Evolutionary conservation across 2,797 vertebrate species (phyloP).

Genomic region (Hephaestus fuliginosus): DNA sequence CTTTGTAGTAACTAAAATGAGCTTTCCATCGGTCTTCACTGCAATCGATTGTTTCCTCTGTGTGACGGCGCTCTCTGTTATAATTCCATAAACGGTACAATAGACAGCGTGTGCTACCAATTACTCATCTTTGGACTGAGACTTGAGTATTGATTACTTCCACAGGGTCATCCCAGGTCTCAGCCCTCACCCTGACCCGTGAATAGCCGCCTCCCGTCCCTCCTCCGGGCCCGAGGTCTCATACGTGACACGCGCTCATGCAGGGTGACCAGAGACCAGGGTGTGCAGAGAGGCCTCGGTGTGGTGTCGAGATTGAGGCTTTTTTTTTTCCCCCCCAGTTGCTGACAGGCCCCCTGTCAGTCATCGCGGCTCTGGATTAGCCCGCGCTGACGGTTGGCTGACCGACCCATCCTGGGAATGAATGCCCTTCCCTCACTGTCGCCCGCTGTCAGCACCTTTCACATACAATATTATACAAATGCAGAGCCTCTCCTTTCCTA

Average conservation of each 20-base stretch:
- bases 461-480: constrained; percentile 66
- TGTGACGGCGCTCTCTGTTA: not conserved
- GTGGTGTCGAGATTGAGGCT: constrained; percentile 51
- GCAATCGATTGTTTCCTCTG: not conserved
- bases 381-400: constrained; percentile 58
- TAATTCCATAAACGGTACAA: not conserved
- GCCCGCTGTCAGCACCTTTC: constrained; percentile 80
- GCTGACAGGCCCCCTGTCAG: constrained; percentile 73
- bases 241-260: constrained; percentile 10
- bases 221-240: not conserved
- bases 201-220: not conserved
- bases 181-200: not conserved
- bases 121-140: not conserved
- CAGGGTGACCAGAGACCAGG: not conserved
- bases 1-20: too few relatives aligned
- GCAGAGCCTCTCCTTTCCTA: constrained; percentile 56
- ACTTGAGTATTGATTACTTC: not conserved
- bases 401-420: constrained; percentile 62
- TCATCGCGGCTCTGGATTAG: constrained; percentile 68
- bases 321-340: constrained; percentile 27
- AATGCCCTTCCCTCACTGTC: constrained; percentile 66
- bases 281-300: constrained; percentile 25
- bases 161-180: constrained; percentile 3
- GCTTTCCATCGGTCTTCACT: too few relatives aligned
- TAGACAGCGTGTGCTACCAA: fast-evolving